A percentile compares a stretch with the other conserved stretches of the same genome.
phyloP scores from a whole-genome alignment of 2,797 vertebrate genomes.

The Catamblyrhynchus diadema region DNA sequence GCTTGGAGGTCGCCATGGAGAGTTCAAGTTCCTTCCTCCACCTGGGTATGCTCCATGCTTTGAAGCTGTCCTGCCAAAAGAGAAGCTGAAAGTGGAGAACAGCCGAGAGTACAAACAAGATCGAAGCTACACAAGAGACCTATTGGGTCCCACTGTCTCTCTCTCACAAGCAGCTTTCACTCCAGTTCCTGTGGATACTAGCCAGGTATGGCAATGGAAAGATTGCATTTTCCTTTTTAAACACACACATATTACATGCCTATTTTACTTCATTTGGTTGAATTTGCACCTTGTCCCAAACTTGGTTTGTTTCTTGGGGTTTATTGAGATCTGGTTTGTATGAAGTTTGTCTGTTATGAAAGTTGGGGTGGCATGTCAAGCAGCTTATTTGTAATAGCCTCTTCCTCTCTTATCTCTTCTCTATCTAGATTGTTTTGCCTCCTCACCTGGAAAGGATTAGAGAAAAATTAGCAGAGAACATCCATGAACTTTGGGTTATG shows the following conservation, averaged over 20 bases:
- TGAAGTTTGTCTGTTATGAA: not conserved
- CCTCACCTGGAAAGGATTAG: constrained; percentile 91
- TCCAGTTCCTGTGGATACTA: constrained; percentile 91
- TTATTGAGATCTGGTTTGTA: not conserved
- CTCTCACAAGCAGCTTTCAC: constrained; percentile 93
- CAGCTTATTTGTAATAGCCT: not conserved
- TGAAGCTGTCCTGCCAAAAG: constrained; percentile 91
- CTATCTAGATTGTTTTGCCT: constrained; percentile 86
- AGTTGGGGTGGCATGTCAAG: not conserved
- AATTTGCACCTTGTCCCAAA: not conserved
- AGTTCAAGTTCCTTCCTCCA: constrained; percentile 96
- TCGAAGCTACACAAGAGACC: constrained; percentile 80
- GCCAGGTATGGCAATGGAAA: constrained; percentile 79
- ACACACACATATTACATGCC: fast-evolving
- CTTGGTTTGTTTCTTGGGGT: not conserved
- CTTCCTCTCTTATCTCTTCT: not conserved
- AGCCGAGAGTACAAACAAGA: constrained; percentile 87
- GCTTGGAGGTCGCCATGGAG: constrained; percentile 92
- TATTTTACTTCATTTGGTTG: not conserved
- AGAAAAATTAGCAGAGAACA: constrained; percentile 95
- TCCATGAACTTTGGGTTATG: constrained; percentile 98
- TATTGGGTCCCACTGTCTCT: constrained; percentile 87
- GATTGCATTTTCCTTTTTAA: not conserved
- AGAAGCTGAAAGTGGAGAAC: constrained; percentile 90
- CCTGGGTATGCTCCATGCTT: constrained; percentile 92